phyloP scores from a whole-genome alignment of 2,113 vertebrate species.

The Eulemur rufifrons region DNA sequence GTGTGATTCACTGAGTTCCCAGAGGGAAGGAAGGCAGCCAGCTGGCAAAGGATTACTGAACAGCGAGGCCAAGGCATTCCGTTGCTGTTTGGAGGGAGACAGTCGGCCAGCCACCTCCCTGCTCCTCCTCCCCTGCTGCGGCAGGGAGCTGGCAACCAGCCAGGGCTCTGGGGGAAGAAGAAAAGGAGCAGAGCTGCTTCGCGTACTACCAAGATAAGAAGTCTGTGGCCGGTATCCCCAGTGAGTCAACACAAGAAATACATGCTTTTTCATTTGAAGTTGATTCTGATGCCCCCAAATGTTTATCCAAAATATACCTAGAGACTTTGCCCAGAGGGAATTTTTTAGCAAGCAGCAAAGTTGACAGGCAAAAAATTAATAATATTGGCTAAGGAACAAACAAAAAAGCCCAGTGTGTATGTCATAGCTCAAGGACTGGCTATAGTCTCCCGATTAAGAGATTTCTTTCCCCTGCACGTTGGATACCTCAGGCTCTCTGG shows the following conservation, averaged over 20 bases:
- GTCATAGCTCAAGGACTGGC: background rate
- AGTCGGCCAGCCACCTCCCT: constrained; percentile 57
- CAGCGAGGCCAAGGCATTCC: constrained; percentile 69
- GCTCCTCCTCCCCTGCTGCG: background rate
- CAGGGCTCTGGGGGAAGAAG: background rate
- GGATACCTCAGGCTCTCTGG: background rate
- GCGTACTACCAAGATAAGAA: background rate
- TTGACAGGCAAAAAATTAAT: background rate
- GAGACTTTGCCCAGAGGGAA: background rate
- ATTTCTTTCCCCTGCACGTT: background rate
- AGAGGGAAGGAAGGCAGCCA: constrained; percentile 58
- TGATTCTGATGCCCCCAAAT: background rate
- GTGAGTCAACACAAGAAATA: background rate
- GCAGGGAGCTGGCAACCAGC: background rate
- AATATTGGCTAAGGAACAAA: background rate
- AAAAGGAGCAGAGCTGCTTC: background rate
- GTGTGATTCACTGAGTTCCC: constrained; percentile 71
- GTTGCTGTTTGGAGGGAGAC: constrained; percentile 58
- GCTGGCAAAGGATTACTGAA: constrained; percentile 51
- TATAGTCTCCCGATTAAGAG: background rate
- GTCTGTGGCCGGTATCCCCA: background rate
- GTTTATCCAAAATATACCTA: background rate
- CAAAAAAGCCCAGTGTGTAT: background rate
- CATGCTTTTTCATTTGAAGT: background rate
- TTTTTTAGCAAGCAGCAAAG: background rate